phyloP scores from a whole-genome alignment of 2,113 vertebrate species.

The Chaetorhynchus papuensis region DNA sequence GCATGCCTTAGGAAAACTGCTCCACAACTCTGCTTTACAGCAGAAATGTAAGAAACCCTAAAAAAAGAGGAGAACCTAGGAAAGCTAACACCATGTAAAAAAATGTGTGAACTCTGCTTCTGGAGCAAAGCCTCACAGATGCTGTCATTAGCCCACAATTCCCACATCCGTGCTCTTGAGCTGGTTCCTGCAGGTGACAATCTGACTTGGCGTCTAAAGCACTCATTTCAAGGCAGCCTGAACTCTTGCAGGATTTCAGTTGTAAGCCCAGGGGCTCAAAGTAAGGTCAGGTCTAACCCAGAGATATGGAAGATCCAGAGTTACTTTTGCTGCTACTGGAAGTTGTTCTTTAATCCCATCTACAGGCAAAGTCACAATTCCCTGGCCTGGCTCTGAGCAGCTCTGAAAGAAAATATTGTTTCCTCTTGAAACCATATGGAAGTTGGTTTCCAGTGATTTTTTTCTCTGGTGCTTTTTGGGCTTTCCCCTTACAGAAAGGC shows the following conservation, averaged over 20 bases:
- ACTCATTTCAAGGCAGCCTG: not conserved
- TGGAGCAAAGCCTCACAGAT: not conserved
- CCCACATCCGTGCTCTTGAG: not conserved
- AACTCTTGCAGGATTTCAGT: not conserved
- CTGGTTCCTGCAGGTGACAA: not conserved
- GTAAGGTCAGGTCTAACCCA: not conserved
- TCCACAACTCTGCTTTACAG: not conserved
- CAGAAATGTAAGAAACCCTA: not conserved
- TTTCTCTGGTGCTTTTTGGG: not conserved
- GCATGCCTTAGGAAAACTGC: not conserved
- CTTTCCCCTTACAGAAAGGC: not conserved
- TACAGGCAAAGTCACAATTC: not conserved
- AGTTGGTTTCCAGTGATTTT: not conserved
- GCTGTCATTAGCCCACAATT: not conserved
- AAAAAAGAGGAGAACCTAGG: not conserved
- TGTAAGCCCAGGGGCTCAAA: not conserved
- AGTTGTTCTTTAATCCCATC: not conserved
- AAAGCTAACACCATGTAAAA: not conserved
- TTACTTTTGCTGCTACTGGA: not conserved
- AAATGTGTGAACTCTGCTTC: not conserved
- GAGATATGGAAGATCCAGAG: not conserved
- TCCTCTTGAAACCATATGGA: slow-evolving; percentile 13
- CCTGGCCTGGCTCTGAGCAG: not conserved
- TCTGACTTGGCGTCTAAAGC: not conserved
- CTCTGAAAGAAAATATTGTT: not conserved